Evolutionary conservation across 2,888 invertebrate genomes (phyloP).

Genomic region (Orthosia cruda): DNA sequence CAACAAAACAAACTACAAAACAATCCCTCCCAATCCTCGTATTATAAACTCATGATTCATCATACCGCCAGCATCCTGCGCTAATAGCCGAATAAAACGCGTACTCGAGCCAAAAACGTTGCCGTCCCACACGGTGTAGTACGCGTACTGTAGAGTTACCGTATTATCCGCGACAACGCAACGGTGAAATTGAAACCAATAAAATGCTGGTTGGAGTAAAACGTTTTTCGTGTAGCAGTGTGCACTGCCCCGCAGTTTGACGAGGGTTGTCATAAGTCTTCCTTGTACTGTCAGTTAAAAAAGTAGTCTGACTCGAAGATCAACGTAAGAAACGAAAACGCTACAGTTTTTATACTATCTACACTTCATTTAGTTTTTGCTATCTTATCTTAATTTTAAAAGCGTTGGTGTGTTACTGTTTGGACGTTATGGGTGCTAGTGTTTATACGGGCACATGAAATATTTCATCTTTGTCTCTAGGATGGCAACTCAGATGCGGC

Average conservation of each 20-base stretch:
- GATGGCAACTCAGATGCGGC: too few species aligned
- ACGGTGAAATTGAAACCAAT: conserved; percentile 90
- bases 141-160: conserved; percentile 41
- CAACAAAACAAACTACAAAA: conserved; percentile 44
- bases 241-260: conserved; percentile 75
- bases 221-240: conserved; percentile 87
- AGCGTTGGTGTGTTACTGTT: too few species aligned
- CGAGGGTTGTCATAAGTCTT: conserved; percentile 91
- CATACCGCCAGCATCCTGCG: conserved; percentile 74
- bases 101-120: conserved; percentile 73
- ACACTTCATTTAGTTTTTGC: not conserved
- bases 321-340: not conserved
- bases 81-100: conserved; percentile 71
- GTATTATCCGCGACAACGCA: conserved; percentile 83
- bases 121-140: conserved; percentile 6
- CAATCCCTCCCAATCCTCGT: conserved; percentile 65
- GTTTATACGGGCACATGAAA: too few species aligned
- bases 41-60: conserved; percentile 78
- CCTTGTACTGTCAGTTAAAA: conserved; percentile 68
- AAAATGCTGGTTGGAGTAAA: conserved; percentile 88
- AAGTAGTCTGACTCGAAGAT: not conserved
- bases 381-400: not conserved
- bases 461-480: too few species aligned
- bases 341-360: not conserved
- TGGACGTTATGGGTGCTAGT: too few species aligned